Conservation (phyloP, 2,113 vertebrate species). For the Brachyistius frenatus region DNA sequence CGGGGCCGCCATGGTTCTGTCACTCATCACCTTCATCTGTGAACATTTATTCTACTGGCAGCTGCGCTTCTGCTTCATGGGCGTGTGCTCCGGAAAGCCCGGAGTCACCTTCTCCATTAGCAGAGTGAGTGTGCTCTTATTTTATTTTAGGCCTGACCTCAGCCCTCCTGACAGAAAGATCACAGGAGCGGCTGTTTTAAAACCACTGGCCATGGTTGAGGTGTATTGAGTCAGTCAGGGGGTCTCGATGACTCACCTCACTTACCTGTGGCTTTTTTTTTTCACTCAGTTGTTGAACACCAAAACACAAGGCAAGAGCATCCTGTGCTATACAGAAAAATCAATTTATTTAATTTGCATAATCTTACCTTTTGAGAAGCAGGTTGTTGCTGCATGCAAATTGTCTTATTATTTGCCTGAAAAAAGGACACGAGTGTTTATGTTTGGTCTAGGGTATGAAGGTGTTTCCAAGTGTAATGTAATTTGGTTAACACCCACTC, state of each 20-base stretch:
- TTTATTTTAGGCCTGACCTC: constrained; percentile 68
- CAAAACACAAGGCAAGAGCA: not conserved
- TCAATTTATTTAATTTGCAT: constrained; percentile 51
- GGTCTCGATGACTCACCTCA: constrained; percentile 61
- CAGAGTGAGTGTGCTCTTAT: constrained; percentile 88
- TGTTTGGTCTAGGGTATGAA: constrained; percentile 29
- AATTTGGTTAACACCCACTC: constrained; percentile 44
- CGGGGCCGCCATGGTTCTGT: constrained; percentile 97
- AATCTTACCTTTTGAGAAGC: constrained; percentile 62
- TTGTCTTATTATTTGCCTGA: constrained; percentile 34
- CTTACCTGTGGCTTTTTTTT: constrained; percentile 51
- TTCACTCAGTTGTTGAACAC: constrained; percentile 11
- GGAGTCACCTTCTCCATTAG: constrained; percentile 98
- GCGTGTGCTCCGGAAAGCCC: constrained; percentile 95
- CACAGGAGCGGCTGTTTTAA: constrained; percentile 42
- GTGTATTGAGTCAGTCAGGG: constrained; percentile 53
- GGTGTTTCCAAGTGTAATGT: constrained; percentile 51
- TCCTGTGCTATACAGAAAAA: not conserved
- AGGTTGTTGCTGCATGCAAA: constrained; percentile 30
- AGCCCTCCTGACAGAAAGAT: constrained; percentile 62
- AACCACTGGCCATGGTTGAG: constrained; percentile 52
- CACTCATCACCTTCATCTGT: constrained; percentile 97
- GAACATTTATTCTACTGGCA: constrained; percentile 99
- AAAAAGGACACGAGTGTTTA: constrained; percentile 50
- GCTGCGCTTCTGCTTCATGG: constrained; percentile 99